Percentiles rank a stretch among this genome's conserved stretches.
Evolutionary conservation across 1,140 invertebrate species (phyloP).

Genomic region (Steinernema feltiae): DNA sequence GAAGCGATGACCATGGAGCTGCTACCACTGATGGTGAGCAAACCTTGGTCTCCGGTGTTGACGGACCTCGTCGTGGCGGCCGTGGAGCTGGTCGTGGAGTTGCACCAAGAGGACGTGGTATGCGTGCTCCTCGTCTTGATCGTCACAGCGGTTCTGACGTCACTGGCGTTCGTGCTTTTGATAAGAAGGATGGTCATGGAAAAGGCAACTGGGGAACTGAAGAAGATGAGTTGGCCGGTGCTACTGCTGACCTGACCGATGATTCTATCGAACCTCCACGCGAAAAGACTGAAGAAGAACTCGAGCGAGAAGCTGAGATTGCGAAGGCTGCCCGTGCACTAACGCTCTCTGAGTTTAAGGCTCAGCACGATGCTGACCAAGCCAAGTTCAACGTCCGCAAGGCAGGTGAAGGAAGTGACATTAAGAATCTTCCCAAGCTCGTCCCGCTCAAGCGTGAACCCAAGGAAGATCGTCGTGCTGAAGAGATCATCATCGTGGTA

Average conservation of each 20-base stretch:
- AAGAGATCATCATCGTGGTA: not conserved
- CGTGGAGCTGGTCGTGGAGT: not conserved
- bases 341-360: conserved; percentile 4
- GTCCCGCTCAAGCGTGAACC: not conserved
- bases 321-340: not conserved
- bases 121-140: not conserved
- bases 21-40: not conserved
- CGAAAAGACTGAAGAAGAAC: conserved; percentile 18
- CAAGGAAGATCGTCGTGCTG: not conserved
- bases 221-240: not conserved
- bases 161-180: not conserved
- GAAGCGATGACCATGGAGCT: not conserved
- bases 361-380: not conserved
- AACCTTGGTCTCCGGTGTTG: not conserved
- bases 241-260: not conserved
- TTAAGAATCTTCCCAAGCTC: not conserved
- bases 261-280: not conserved
- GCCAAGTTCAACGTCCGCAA: conserved; percentile 9
- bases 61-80: not conserved
- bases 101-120: not conserved
- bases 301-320: not conserved
- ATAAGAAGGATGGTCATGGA: conserved; percentile 11
- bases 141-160: too few species aligned
- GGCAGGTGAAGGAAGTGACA: conserved; percentile 1
- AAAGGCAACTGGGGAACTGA: conserved; percentile 18